phyloP scores from a whole-genome alignment of 2,888 invertebrate species.

The Diloba caeruleocephala region DNA sequence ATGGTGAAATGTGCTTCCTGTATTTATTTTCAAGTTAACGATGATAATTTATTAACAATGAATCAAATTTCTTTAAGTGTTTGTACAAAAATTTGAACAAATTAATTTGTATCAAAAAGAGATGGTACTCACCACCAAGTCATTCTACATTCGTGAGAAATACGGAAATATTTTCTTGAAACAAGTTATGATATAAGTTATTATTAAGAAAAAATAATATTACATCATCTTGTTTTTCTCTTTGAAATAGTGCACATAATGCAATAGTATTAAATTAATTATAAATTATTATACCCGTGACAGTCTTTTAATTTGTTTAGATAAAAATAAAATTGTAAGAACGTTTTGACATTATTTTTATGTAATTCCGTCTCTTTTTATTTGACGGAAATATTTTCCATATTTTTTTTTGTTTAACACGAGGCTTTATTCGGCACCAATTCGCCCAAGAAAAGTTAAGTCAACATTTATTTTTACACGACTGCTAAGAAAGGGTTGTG shows the following conservation, averaged over 20 bases:
- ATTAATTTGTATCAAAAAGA: no score
- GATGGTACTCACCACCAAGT: no score
- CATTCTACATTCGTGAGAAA: neutral
- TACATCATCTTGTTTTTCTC: neutral
- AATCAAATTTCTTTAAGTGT: no score
- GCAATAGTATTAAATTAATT: slow-evolving; percentile 39
- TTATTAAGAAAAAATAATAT: neutral
- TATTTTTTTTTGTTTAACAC: slow-evolving; percentile 4
- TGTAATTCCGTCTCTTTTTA: slow-evolving; percentile 14
- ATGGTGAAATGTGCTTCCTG: no score
- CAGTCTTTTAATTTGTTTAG: slow-evolving; percentile 3
- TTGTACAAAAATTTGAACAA: no score
- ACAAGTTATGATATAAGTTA: neutral
- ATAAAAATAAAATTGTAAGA: neutral
- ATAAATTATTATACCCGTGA: slow-evolving; percentile 16
- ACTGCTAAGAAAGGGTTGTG: no score
- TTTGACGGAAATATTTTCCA: slow-evolving; percentile 10
- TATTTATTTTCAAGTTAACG: no score
- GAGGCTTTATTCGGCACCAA: neutral
- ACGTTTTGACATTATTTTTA: slow-evolving; percentile 16
- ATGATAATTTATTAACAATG: no score
- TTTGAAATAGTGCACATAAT: slow-evolving; percentile 18
- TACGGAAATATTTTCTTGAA: slow-evolving; percentile 7
- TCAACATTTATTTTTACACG: no score
- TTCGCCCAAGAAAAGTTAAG: no score